Percentiles rank a stretch among this genome's conserved stretches.
These are phyloP conservation scores for Eolophus roseicapilla DNA, from an alignment of 2,113 vertebrate genomes.

Conservation along the genomic window DNA sequence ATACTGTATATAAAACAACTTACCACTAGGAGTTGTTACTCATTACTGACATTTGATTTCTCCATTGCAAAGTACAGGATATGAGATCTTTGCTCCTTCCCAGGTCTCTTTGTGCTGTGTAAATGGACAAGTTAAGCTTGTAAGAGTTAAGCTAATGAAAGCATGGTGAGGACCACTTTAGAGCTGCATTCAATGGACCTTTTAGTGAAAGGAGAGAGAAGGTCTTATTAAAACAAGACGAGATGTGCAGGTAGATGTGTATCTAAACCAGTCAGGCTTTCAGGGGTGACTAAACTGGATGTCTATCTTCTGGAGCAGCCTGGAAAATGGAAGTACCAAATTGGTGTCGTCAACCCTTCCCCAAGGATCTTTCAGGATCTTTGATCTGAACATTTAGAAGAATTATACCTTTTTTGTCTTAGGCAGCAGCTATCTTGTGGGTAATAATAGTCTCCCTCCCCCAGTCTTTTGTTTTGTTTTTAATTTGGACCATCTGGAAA, in stretches of 20 bases:
- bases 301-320: not conserved
- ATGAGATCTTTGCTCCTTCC: not conserved
- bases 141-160: not conserved
- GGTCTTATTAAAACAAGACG: not conserved
- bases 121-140: not conserved
- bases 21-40: not conserved
- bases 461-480: not conserved
- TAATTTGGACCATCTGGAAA: not conserved
- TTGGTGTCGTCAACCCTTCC: fast-evolving
- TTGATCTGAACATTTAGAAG: not conserved
- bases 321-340: not conserved
- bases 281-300: not conserved
- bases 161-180: fast-evolving
- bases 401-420: not conserved
- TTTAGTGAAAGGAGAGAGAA: not conserved
- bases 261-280: not conserved
- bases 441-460: fast-evolving
- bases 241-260: not conserved
- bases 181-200: not conserved
- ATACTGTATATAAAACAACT: not conserved
- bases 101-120: not conserved
- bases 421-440: not conserved
- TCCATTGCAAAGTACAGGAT: not conserved
- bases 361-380: not conserved
- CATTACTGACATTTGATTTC: not conserved